Evolutionary conservation across 2,888 invertebrate species (phyloP), one percentile per base, ranked within the genome.

Genomic region (Leptinotarsa juncta): DNA sequence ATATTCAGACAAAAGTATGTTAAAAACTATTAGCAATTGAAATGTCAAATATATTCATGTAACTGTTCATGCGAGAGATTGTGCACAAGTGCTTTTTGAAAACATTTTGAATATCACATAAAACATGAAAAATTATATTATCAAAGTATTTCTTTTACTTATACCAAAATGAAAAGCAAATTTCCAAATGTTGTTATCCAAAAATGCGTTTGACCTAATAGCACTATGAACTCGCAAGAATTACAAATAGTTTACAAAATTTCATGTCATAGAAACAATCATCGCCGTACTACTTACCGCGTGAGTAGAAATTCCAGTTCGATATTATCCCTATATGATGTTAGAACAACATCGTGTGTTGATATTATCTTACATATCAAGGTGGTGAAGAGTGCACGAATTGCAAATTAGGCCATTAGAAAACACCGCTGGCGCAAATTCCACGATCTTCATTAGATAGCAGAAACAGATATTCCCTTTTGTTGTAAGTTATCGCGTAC

Each of bases 401-500:
- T 78, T 78, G 80, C 81, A 77, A 81, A 81, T 80, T 73, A 74
- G 79, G 70, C 79, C 76, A 75, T 81, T 79, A 80, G 80, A 80
- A 81, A 81, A 79, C 82, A 82, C 82, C 79, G 78, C 76, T 76
- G 81, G 83, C 81, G 83, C 80, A 77, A 82, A 83, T 83, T 82
- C 83, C 83, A 83, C 83, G 83, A 83, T 83, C 82, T 81, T 81
- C 80, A 82, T 82, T 82, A 83, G 83, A 83, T 83, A 82, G 79
- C 79, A 78, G 73, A 78, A 77, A 78, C 75, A 79, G 81, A 81
- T 80, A 78, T 79, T 76, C 82, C 80, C 80, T 79, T 81, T 81
- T 82, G 79, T 77, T 80, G 77, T 77, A 80, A 82, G 81, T 80
- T 80, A 82, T 78, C 80, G 80, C 82, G 83, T 83, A 83, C 83